phyloP scores from a whole-genome alignment of 2,888 invertebrate genomes.

The Noctua pronuba region DNA sequence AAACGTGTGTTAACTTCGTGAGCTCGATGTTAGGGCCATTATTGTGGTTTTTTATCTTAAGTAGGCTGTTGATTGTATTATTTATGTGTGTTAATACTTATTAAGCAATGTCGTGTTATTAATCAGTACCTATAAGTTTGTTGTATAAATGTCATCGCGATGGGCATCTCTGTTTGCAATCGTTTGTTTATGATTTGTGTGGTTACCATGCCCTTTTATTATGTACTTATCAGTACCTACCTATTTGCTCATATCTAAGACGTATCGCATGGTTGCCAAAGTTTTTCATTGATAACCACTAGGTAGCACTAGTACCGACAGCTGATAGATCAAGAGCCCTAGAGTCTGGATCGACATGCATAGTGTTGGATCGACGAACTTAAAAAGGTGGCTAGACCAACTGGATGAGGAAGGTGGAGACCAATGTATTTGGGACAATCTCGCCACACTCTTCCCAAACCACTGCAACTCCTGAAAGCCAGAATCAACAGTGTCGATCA shows the following conservation, averaged over 20 bases:
- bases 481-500: not conserved
- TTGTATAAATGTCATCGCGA: conserved; percentile 41
- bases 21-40: conserved; percentile 37
- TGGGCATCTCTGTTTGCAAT: not conserved
- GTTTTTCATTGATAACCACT: not conserved
- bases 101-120: conserved; percentile 10
- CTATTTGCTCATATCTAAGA: not conserved
- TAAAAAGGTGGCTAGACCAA: not conserved
- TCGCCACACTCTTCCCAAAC: not conserved
- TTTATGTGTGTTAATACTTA: conserved; percentile 12
- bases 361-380: not conserved
- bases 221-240: not conserved
- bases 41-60: conserved; percentile 33
- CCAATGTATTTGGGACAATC: not conserved
- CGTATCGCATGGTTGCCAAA: not conserved
- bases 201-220: conserved; percentile 2
- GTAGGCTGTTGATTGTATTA: conserved; percentile 38
- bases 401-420: not conserved
- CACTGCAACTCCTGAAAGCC: not conserved
- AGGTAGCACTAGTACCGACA: not conserved
- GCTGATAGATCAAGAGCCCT: not conserved
- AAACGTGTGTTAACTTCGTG: conserved; percentile 63
- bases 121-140: not conserved
- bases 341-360: not conserved
- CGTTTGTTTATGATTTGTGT: not conserved